Evolutionary conservation across 2,113 vertebrate genomes (phyloP).

Genomic region (Riparia riparia): DNA sequence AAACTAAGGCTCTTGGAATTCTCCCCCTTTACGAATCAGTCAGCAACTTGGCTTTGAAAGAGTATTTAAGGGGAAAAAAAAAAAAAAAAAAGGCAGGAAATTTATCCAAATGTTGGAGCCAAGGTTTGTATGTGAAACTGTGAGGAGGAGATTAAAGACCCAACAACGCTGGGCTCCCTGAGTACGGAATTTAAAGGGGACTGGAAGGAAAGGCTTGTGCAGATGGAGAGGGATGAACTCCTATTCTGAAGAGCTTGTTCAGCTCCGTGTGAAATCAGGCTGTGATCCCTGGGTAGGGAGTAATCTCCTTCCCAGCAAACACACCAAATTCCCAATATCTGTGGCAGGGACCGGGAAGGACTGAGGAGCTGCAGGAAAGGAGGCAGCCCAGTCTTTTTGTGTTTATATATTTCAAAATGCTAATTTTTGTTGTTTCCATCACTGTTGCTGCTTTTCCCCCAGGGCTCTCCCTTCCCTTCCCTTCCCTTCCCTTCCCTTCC

Average conservation of each 20-base stretch:
- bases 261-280: not conserved
- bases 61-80: not conserved
- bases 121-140: constrained; percentile 56
- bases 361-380: not conserved
- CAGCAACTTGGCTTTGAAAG: constrained; percentile 67
- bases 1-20: constrained; percentile 74
- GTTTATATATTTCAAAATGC: not conserved
- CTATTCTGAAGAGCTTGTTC: not conserved
- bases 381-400: not conserved
- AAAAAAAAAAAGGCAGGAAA: constrained; percentile 9
- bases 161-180: not conserved
- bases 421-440: not conserved
- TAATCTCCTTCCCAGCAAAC: not conserved
- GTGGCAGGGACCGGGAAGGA: not conserved
- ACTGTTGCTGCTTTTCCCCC: not conserved
- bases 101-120: constrained; percentile 49
- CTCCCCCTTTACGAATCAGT: constrained; percentile 66
- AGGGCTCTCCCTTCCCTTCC: not conserved
- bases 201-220: not conserved
- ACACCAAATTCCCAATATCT: not conserved
- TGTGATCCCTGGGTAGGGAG: not conserved
- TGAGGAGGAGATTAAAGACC: constrained; percentile 28
- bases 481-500: not conserved
- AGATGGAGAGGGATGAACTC: not conserved
- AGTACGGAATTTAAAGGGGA: not conserved